phyloP scores from a whole-genome alignment of 1,140 invertebrate species.

The Campoletis sonorensis region DNA sequence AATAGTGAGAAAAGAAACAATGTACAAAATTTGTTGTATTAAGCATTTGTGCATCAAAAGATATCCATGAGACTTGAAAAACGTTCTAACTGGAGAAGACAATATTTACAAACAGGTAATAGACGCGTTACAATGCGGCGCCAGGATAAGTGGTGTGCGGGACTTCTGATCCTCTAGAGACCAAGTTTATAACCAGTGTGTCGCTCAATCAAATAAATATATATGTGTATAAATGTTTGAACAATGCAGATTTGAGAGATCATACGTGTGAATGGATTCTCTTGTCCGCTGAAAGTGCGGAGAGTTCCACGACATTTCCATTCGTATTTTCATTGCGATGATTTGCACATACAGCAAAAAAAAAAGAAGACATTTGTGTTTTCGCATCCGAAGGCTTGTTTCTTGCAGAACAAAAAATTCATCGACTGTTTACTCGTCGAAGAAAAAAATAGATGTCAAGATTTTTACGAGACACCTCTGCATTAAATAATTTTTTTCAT shows the following conservation, averaged over 20 bases:
- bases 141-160: conserved; percentile 63
- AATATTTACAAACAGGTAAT: conserved; percentile 70
- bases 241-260: conserved; percentile 42
- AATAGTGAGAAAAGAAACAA: conserved; percentile 36
- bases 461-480: too few relatives aligned
- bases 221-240: conserved; percentile 35
- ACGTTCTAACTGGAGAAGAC: conserved; percentile 61
- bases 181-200: neutral
- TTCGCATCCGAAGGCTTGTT: neutral
- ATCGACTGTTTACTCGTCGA: too few relatives aligned
- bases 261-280: conserved; percentile 67
- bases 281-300: conserved; percentile 62
- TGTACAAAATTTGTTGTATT: conserved; percentile 19
- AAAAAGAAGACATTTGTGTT: neutral
- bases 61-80: conserved; percentile 46
- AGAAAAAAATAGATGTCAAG: too few relatives aligned
- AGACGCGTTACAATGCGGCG: conserved; percentile 66
- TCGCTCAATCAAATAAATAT: neutral
- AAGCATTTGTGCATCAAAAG: conserved; percentile 26
- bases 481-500: too few relatives aligned
- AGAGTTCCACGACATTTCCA: conserved; percentile 63
- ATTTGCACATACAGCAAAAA: neutral
- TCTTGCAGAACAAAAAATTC: neutral
- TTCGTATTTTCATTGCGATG: conserved; percentile 43
- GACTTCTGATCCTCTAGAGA: conserved; percentile 47